Conservation (phyloP, 35 echinoderm and acorn worm species). For the Acanthaster planci region DNA sequence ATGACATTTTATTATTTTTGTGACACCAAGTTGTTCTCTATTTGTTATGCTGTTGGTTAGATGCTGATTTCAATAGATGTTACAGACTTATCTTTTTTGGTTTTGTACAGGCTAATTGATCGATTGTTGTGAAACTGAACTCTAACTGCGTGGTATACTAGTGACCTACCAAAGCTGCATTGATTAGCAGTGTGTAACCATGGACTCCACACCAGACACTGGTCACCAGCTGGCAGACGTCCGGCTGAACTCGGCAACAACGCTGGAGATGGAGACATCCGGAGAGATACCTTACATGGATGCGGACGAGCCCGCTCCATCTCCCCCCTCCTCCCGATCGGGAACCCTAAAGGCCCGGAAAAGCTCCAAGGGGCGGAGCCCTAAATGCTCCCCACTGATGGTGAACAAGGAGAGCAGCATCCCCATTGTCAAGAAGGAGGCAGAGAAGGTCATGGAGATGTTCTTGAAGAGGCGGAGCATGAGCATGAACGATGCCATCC, state of each 20-base stretch:
- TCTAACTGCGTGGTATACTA: neutral
- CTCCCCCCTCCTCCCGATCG: constrained; percentile 61
- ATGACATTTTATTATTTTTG: too few species aligned
- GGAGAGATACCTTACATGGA: constrained; percentile 31
- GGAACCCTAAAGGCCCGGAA: constrained; percentile 72
- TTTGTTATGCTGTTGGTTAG: neutral
- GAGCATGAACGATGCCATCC: constrained; percentile 82
- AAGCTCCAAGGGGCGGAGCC: constrained; percentile 17
- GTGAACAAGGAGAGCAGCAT: constrained; percentile 66
- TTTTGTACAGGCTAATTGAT: neutral
- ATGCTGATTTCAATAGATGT: neutral
- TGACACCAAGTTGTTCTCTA: too few species aligned
- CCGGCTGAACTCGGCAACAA: neutral
- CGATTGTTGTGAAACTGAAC: neutral
- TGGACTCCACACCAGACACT: constrained; percentile 34
- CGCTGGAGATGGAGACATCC: constrained; percentile 17
- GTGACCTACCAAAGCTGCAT: too few species aligned
- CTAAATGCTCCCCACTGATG: constrained; percentile 40
- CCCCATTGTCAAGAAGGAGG: constrained; percentile 71
- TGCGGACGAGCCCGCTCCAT: constrained; percentile 25
- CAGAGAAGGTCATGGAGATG: constrained; percentile 84
- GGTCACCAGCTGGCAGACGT: constrained; percentile 17
- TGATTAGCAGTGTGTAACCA: constrained; percentile 6
- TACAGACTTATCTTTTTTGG: neutral
- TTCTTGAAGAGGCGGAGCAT: constrained; percentile 79